Evolutionary conservation across 2,113 vertebrate genomes (phyloP).

Genomic region (Probosciger aterrimus): DNA sequence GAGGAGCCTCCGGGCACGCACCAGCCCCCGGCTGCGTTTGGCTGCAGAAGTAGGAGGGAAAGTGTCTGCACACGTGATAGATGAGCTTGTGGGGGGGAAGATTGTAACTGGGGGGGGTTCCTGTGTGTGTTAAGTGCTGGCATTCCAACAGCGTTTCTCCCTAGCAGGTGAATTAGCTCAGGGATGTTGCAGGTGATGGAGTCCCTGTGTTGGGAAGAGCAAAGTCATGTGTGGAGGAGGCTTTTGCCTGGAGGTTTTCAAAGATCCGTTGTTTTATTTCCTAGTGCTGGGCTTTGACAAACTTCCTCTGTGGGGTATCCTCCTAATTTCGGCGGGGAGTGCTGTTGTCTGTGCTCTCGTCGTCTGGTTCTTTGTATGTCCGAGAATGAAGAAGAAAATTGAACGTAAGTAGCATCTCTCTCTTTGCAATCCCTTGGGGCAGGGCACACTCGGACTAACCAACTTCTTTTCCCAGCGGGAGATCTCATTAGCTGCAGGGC

Average conservation of each 20-base stretch:
- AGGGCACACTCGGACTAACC: not conserved
- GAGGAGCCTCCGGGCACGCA: not conserved
- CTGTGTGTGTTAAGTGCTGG: not conserved
- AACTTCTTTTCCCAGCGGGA: not conserved
- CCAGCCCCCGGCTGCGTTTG: not conserved
- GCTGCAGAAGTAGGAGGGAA: not conserved
- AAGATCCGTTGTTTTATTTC: constrained; percentile 76
- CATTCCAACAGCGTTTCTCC: not conserved
- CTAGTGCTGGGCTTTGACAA: constrained; percentile 94
- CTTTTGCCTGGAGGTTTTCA: constrained; percentile 69
- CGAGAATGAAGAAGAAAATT: constrained; percentile 91
- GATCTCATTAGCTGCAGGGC: not conserved
- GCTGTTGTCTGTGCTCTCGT: constrained; percentile 83
- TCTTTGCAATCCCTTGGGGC: not conserved
- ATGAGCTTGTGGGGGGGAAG: not conserved
- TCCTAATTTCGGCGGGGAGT: constrained; percentile 86
- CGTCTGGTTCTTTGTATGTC: constrained; percentile 94
- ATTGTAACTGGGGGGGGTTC: not conserved
- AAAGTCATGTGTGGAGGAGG: not conserved
- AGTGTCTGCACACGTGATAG: not conserved
- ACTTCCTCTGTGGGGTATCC: constrained; percentile 89
- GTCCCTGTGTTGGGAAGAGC: not conserved
- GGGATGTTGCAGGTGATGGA: not conserved
- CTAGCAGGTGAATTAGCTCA: not conserved
- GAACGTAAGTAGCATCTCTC: constrained; percentile 78